Conservation (phyloP, 2,113 vertebrate genomes). For the Sapajus apella region DNA sequence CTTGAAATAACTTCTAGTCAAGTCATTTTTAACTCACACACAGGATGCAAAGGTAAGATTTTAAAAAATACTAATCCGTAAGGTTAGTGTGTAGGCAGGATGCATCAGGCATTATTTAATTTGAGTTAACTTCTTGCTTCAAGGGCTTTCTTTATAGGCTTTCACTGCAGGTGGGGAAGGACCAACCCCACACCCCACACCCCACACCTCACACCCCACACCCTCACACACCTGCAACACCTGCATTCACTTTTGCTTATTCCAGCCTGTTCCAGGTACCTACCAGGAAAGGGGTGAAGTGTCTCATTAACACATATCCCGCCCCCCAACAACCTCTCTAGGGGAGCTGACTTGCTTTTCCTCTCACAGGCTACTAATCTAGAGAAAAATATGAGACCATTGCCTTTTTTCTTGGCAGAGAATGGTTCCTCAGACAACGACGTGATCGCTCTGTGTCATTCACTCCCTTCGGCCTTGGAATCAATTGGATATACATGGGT, state of each 20-base stretch:
- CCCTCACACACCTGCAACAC: fast-evolving
- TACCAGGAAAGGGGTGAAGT: fast-evolving
- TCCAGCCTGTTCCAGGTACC: neutral
- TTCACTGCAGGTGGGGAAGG: fast-evolving
- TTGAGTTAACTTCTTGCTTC: fast-evolving
- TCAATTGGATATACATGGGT: fast-evolving
- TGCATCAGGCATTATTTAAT: fast-evolving
- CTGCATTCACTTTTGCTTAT: neutral
- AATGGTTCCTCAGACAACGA: neutral
- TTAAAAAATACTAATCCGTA: fast-evolving
- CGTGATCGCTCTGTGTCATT: fast-evolving
- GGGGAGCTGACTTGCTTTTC: too few species aligned
- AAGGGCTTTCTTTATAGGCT: neutral
- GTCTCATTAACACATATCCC: too few species aligned
- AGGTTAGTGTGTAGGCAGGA: too few species aligned
- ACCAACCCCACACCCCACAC: fast-evolving
- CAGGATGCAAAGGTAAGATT: neutral
- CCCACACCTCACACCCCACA: neutral
- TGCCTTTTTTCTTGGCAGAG: neutral
- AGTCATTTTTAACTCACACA: neutral
- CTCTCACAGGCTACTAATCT: neutral
- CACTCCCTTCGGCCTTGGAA: neutral
- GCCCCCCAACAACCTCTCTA: neutral
- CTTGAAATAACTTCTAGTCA: neutral
- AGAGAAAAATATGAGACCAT: neutral